Base-by-base conservation (phyloP, 2,888 invertebrate genomes). In the Selenia dentaria region DNA sequence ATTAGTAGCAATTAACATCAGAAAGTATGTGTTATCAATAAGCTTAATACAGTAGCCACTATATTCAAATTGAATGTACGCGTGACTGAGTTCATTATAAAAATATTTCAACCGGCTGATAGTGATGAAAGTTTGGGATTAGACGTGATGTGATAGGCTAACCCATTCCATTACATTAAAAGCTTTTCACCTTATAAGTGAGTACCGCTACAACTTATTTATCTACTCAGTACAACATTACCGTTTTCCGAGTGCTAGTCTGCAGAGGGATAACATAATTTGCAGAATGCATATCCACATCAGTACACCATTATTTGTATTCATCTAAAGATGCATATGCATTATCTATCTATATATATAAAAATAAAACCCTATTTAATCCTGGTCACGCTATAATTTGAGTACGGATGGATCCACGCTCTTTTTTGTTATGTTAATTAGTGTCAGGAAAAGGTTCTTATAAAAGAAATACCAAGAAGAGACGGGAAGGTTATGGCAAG, bases 21-120 rank as follows among this genome's bases (percentile, higher is more conserved):
- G n/a, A n/a, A n/a, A n/a, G n/a, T n/a, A n/a, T n/a, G n/a, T 75
- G 74, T 84, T 87, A 89, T 89, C 88, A 85, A 87, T 86, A 83
- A 84, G 84, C 77, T 85, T 83, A 87, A 87, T 83, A 87, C 89
- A 78, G 89, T 86, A 90, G 89, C 88, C 64, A 71, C 76, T 84
- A 78, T 73, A 85, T 87, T 86, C 71, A 84, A 86, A 88, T 88
- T 84, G 80, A 76, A 81, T 83, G 76, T 76, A 79, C 80, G 85
- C 88, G 77, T 86, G 83, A 82, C 83, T 86, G 79, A 70, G 79
- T 77, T 83, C 79, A 76, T 84, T 84, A 86, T 70, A 77, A 70
- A 78, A 75, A 75, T 79, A 76, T 69, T 75, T 67, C 70, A 60
- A n/a, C n/a, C n/a, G n/a, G n/a, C n/a, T n/a, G n/a, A n/a, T n/a